Evolutionary conservation across 2,888 invertebrate species (phyloP).

Genomic region (Perdita meconis): DNA sequence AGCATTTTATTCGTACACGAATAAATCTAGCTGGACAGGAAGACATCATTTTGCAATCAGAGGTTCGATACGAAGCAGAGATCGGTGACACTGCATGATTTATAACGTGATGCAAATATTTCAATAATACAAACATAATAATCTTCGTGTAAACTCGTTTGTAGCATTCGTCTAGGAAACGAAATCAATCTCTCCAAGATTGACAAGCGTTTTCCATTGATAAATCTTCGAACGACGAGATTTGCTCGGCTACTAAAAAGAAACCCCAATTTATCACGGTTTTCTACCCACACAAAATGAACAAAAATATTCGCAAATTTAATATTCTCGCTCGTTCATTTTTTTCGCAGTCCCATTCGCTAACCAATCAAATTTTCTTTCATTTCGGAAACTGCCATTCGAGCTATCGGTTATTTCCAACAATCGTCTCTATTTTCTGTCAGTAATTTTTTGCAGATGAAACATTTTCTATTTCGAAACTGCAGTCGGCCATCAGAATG

Average conservation of each 20-base stretch:
- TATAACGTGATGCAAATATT: slow-evolving; percentile 13
- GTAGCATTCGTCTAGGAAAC: background rate
- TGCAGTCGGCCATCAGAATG: background rate
- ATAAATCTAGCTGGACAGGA: slow-evolving; percentile 9
- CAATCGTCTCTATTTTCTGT: background rate
- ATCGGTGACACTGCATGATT: slow-evolving; percentile 14
- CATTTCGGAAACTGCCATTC: background rate
- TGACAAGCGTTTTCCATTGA: background rate
- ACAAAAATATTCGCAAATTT: background rate
- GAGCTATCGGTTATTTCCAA: background rate
- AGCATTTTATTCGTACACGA: slow-evolving; percentile 8
- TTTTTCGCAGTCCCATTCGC: too few relatives aligned
- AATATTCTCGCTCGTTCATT: too few relatives aligned
- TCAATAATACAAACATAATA: slow-evolving; percentile 21
- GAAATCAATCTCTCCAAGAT: background rate
- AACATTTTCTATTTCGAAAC: background rate
- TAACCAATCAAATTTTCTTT: too few relatives aligned
- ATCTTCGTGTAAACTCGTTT: background rate
- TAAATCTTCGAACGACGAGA: background rate
- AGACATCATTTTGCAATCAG: slow-evolving; percentile 4
- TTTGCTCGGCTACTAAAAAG: background rate
- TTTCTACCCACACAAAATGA: background rate
- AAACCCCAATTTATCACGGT: background rate
- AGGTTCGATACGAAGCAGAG: background rate
- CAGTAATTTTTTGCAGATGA: background rate